Percentiles rank a stretch among this genome's conserved stretches.
Conservation (phyloP, 2,888 invertebrate genomes). For the Apamea crenata region DNA sequence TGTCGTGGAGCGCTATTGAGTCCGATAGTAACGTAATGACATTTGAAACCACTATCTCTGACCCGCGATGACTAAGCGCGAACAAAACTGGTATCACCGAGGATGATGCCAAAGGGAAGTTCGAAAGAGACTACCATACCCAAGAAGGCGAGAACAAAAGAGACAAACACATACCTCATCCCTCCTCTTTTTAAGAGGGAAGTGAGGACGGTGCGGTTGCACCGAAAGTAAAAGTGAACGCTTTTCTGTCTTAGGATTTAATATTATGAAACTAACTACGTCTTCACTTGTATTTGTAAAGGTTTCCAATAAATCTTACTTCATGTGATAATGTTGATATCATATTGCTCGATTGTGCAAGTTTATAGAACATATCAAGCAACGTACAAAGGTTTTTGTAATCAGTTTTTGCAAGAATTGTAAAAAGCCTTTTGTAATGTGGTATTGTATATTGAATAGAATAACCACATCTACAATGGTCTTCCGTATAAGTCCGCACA, state of each 20-base stretch:
- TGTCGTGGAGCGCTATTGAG: slow-evolving; percentile 71
- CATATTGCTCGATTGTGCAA: slow-evolving; percentile 46
- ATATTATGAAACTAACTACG: slow-evolving; percentile 76
- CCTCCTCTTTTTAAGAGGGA: slow-evolving; percentile 80
- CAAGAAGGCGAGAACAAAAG: slow-evolving; percentile 66
- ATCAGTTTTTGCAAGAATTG: slow-evolving; percentile 36
- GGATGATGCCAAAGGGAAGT: slow-evolving; percentile 78
- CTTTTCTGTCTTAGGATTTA: slow-evolving; percentile 78
- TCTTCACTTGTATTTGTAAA: slow-evolving; percentile 54
- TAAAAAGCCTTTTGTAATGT: slow-evolving; percentile 25
- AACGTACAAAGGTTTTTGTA: slow-evolving; percentile 20
- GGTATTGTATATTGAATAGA: neutral
- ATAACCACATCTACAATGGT: slow-evolving; percentile 1
- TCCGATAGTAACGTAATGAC: slow-evolving; percentile 79
- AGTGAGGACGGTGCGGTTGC: slow-evolving; percentile 80
- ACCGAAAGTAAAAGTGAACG: slow-evolving; percentile 87
- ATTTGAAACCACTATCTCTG: slow-evolving; percentile 84
- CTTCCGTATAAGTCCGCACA: neutral
- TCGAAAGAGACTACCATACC: slow-evolving; percentile 71
- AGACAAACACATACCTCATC: slow-evolving; percentile 71
- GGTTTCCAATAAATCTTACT: slow-evolving; percentile 48
- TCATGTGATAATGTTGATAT: slow-evolving; percentile 30
- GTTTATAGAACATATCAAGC: slow-evolving; percentile 34
- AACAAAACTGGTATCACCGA: slow-evolving; percentile 81
- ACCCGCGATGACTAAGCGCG: slow-evolving; percentile 85